Percentiles rank a stretch among this genome's conserved stretches.
Evolutionary conservation across 92 coral and sea anemone species (phyloP).

Genomic region (Ricordea florida): DNA sequence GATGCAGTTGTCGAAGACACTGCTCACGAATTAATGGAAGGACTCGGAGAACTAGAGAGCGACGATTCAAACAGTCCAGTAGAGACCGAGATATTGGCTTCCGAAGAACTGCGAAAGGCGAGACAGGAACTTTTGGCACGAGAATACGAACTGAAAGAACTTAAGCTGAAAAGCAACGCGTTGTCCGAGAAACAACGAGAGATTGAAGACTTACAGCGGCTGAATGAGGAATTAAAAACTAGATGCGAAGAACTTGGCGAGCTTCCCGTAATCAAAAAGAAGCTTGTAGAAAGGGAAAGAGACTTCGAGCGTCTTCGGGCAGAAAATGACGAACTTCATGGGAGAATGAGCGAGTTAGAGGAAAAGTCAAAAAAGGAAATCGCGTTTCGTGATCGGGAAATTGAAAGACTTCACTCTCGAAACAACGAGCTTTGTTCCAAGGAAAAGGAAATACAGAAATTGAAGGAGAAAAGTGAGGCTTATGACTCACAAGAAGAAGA

Average conservation of each 20-base stretch:
- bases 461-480: slow-evolving; percentile 22
- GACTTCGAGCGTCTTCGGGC: slow-evolving; percentile 51
- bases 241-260: slow-evolving; percentile 29
- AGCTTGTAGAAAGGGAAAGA: slow-evolving; percentile 29
- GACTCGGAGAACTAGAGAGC: slow-evolving; percentile 4
- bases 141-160: slow-evolving; percentile 49
- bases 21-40: slow-evolving; percentile 59
- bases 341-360: slow-evolving; percentile 40
- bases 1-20: slow-evolving; percentile 45
- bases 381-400: slow-evolving; percentile 59
- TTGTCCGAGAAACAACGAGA: slow-evolving; percentile 55
- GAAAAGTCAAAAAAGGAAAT: slow-evolving; percentile 46
- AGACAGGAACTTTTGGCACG: slow-evolving; percentile 6
- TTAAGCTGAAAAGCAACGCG: slow-evolving; percentile 37
- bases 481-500: slow-evolving; percentile 28
- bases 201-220: slow-evolving; percentile 45
- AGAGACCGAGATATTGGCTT: slow-evolving; percentile 29
- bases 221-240: slow-evolving; percentile 59
- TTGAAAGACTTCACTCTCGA: slow-evolving; percentile 72
- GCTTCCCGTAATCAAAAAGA: slow-evolving; percentile 1
- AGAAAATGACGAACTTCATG: slow-evolving; percentile 39
- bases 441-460: slow-evolving; percentile 60
- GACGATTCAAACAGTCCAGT: too few relatives aligned
- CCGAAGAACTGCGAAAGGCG: slow-evolving; percentile 1
- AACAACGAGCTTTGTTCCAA: slow-evolving; percentile 56